These are phyloP conservation scores for Mellivora capensis DNA, from an alignment of 2,113 vertebrate genomes.

Conservation along the genomic window DNA sequence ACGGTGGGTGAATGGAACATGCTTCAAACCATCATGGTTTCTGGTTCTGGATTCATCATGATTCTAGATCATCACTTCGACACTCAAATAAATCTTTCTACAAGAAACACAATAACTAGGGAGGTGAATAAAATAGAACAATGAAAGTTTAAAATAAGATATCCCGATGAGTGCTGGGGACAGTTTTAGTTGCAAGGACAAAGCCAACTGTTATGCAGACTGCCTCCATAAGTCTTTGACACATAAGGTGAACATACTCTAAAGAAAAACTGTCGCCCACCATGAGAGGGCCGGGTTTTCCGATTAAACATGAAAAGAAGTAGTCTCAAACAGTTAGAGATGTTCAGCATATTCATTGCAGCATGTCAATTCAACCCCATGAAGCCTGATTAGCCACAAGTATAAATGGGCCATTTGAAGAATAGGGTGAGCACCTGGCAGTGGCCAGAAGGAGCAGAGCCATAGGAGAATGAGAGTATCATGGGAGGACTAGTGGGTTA, in stretches of 20 bases:
- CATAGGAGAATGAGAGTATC: neutral
- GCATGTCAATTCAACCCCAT: neutral
- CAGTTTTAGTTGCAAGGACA: neutral
- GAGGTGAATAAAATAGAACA: neutral
- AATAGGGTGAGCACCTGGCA: neutral
- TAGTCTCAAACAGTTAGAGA: neutral
- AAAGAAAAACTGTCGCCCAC: neutral
- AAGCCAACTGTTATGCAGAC: neutral
- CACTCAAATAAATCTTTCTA: neutral
- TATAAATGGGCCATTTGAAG: neutral
- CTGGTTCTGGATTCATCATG: neutral
- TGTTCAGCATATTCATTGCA: neutral
- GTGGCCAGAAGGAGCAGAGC: neutral
- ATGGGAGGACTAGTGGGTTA: neutral
- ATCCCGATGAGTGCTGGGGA: neutral
- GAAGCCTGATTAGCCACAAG: neutral
- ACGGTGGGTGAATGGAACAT: slow-evolving; percentile 43
- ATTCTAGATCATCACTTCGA: neutral
- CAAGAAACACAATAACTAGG: neutral
- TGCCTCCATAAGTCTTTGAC: neutral
- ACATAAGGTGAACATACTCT: neutral
- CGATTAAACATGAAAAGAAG: neutral
- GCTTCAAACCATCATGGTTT: neutral
- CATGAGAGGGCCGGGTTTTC: neutral
- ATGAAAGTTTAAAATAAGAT: neutral